phyloP scores from a whole-genome alignment of 2,113 vertebrate genomes.

The pig (Sus scrofa) region T2T-Sscrofa CM000814.6:131205501-131206000 shows the following conservation, averaged over 20 bases:
- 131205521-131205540: not conserved
- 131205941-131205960: constrained; percentile 70
- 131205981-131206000: constrained; percentile 69
- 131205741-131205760: not conserved
- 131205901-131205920: constrained; percentile 71
- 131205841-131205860: constrained; percentile 43
- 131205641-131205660: not conserved
- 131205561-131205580: not conserved
- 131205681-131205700: not conserved
- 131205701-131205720: not conserved
- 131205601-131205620: not conserved
- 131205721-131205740: not conserved
- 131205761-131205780: not conserved
- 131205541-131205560: not conserved
- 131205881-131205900: constrained; percentile 64
- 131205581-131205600: not conserved
- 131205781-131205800: not conserved
- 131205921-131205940: constrained; percentile 58
- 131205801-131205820: not conserved
- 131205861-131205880: constrained; percentile 52
- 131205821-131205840: not conserved
- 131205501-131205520: not conserved
- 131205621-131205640: too few relatives aligned
- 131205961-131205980: constrained; percentile 49
- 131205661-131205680: not conserved